These are phyloP conservation scores for Solenodon paradoxus DNA, from an alignment of 2,113 vertebrate species.

Conservation along the genomic window DNA sequence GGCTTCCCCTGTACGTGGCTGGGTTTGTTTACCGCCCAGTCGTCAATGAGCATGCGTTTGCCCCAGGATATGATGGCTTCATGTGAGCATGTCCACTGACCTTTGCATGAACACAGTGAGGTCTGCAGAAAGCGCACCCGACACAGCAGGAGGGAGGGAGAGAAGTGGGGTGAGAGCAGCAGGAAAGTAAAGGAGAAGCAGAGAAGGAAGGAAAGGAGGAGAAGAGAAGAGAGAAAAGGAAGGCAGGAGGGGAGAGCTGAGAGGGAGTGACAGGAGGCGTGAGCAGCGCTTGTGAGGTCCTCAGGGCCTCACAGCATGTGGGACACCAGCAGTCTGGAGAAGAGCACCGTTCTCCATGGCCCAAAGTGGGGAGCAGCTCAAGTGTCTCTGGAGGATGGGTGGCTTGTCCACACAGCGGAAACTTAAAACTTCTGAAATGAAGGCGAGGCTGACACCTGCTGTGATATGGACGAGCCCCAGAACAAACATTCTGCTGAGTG, in stretches of 20 bases:
- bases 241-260: background rate
- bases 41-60: too few species aligned
- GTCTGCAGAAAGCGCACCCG: background rate
- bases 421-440: background rate
- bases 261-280: too few species aligned
- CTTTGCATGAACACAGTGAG: rapidly evolving
- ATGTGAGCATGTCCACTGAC: rapidly evolving
- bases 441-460: background rate
- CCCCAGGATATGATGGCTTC: too few species aligned
- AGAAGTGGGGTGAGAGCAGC: background rate
- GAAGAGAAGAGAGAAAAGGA: background rate
- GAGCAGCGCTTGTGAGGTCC: too few species aligned
- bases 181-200: background rate
- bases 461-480: background rate
- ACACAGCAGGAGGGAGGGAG: rapidly evolving
- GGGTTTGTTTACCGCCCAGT: too few species aligned
- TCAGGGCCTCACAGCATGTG: too few species aligned
- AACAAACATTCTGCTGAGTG: background rate
- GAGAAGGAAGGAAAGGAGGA: background rate
- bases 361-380: background rate
- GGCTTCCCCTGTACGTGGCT: too few species aligned
- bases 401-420: background rate
- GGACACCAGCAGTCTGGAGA: background rate
- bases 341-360: too few species aligned
- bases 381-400: too few species aligned